Evolutionary conservation across 2,113 vertebrate species (phyloP).

Genomic region (Semnornis frantzii): DNA sequence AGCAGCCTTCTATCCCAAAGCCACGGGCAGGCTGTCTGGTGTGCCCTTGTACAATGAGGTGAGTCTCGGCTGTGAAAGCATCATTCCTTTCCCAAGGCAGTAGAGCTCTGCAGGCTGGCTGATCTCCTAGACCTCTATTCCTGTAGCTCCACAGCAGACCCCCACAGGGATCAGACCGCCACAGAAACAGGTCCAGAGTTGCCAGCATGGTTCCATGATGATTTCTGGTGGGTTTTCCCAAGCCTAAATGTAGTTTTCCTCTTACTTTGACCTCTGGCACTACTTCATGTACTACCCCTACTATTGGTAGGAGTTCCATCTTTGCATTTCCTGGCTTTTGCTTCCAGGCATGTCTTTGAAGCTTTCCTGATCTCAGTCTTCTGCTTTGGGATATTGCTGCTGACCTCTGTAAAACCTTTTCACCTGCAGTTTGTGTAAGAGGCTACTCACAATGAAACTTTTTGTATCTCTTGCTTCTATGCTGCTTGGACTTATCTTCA

Average conservation of each 20-base stretch:
- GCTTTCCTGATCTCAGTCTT: background rate
- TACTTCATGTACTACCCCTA: background rate
- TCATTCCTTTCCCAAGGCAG: background rate
- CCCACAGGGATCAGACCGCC: background rate
- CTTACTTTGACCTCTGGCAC: background rate
- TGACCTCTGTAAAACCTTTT: background rate
- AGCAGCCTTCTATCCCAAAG: background rate
- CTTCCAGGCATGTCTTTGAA: background rate
- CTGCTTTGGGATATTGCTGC: background rate
- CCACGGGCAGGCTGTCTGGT: background rate
- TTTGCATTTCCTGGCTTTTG: background rate
- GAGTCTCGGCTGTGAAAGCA: background rate
- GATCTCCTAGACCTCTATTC: background rate
- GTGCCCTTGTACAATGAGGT: background rate
- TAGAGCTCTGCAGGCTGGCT: background rate
- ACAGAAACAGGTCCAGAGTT: background rate
- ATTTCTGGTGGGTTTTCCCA: background rate
- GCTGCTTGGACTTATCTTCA: background rate
- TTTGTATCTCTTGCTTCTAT: background rate
- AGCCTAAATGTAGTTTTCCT: background rate
- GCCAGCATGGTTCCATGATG: background rate
- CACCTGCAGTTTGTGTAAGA: background rate
- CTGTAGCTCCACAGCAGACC: background rate
- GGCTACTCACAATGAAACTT: background rate
- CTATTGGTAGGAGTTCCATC: background rate